Evolutionary conservation across 2,888 invertebrate genomes (phyloP).

Genomic region (Omphaloscelis lunosa): DNA sequence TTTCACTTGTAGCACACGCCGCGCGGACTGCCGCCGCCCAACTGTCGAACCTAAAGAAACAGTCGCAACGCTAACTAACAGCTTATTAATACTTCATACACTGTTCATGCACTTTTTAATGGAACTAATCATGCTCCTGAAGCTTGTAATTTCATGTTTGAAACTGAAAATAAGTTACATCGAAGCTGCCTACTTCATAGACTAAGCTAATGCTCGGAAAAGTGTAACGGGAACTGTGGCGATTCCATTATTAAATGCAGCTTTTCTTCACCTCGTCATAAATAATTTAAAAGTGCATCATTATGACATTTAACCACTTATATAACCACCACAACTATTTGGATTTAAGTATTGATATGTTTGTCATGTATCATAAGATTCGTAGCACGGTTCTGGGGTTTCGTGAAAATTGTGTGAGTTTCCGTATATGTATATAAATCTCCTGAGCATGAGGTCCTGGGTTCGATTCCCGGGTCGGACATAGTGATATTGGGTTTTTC

Average conservation of each 20-base stretch:
- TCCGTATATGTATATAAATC: neutral
- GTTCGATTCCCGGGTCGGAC: too few species aligned
- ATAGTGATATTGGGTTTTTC: too few species aligned
- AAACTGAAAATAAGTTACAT: constrained; percentile 7
- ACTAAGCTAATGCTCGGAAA: neutral
- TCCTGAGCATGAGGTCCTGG: too few species aligned
- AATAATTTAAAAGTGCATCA: neutral
- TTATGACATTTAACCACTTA: neutral
- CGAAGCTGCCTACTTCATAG: neutral
- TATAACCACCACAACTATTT: neutral
- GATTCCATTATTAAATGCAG: too few species aligned
- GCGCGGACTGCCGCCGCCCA: constrained; percentile 62
- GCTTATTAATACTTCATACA: constrained; percentile 73
- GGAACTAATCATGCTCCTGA: constrained; percentile 38
- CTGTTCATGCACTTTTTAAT: constrained; percentile 51
- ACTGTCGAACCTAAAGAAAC: constrained; percentile 84
- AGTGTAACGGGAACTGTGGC: neutral
- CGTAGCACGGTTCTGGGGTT: neutral
- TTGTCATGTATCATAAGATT: neutral
- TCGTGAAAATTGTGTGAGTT: neutral
- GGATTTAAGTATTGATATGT: neutral
- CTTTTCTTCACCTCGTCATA: neutral
- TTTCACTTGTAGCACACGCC: constrained; percentile 51
- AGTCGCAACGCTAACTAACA: constrained; percentile 79
- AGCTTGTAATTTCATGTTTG: constrained; percentile 24